phyloP scores from a whole-genome alignment of 2,888 invertebrate species.

The Chymomyza amoena region DNA sequence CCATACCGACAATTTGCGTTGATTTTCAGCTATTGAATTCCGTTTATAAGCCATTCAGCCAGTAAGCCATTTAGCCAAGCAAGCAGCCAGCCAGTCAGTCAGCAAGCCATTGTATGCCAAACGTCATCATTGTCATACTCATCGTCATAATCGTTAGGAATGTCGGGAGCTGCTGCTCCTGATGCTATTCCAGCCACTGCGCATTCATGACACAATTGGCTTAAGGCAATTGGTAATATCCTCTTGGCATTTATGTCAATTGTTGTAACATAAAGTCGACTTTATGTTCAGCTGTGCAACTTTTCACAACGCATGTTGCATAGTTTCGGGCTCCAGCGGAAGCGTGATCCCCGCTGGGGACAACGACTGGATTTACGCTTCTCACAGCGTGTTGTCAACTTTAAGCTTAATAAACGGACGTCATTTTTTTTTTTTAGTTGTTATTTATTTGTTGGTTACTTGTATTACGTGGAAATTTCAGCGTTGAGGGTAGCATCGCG shows the following conservation, averaged over 20 bases:
- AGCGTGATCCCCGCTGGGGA: neutral
- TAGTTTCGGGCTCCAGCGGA: slow-evolving; percentile 10
- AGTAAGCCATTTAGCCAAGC: neutral
- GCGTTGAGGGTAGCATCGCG: slow-evolving; percentile 39
- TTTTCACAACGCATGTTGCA: slow-evolving; percentile 25
- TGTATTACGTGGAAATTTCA: slow-evolving; percentile 16
- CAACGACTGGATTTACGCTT: slow-evolving; percentile 39
- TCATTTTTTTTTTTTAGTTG: slow-evolving; percentile 1
- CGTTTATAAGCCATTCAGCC: slow-evolving; percentile 52
- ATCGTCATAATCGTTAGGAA: slow-evolving; percentile 19
- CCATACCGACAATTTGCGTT: slow-evolving; percentile 13
- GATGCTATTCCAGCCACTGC: slow-evolving; percentile 31
- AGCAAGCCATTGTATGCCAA: neutral
- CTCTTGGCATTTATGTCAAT: slow-evolving; percentile 70
- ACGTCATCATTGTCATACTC: slow-evolving; percentile 39
- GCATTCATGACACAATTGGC: slow-evolving; percentile 70
- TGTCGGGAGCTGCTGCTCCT: slow-evolving; percentile 5
- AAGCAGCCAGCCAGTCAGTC: neutral
- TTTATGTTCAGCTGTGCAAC: slow-evolving; percentile 35
- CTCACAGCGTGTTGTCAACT: slow-evolving; percentile 47
- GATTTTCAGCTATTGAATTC: slow-evolving; percentile 66
- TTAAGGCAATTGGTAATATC: slow-evolving; percentile 70
- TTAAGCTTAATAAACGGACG: slow-evolving; percentile 25
- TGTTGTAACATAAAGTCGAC: slow-evolving; percentile 59
- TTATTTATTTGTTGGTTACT: neutral